Percentiles rank a stretch among this genome's conserved stretches.
phyloP scores from a whole-genome alignment of 2,113 vertebrate species.

The Prolemur simus region DNA sequence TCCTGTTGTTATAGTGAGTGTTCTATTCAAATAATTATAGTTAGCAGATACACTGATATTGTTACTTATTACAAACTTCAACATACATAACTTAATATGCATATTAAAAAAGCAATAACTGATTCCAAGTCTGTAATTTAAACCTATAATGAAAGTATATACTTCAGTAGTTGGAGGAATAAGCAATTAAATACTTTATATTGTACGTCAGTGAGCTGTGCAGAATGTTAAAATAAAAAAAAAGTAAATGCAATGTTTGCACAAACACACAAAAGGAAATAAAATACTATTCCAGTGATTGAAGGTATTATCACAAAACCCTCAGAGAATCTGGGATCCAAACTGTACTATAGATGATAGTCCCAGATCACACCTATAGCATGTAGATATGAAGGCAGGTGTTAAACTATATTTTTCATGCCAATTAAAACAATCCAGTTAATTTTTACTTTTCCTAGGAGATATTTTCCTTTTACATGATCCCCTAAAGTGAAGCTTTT shows the following conservation, averaged over 20 bases:
- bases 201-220: conserved; percentile 4
- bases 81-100: background rate
- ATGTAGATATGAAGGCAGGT: background rate
- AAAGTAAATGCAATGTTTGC: background rate
- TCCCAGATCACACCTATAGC: background rate
- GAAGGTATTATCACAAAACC: background rate
- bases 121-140: conserved; percentile 54
- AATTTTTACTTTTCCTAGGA: background rate
- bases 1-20: background rate
- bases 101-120: conserved; percentile 45
- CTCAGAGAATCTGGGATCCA: background rate
- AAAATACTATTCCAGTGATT: background rate
- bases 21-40: conserved; percentile 26
- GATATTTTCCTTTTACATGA: background rate
- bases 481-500: background rate
- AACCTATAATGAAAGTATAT: conserved; percentile 19
- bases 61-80: background rate
- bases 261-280: background rate
- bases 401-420: background rate
- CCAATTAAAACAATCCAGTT: background rate
- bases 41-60: background rate
- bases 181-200: background rate
- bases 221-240: background rate
- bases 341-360: background rate
- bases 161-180: background rate